A percentile compares a stretch with the other conserved stretches of the same genome.
Conservation (phyloP, 2,888 invertebrate species). For the Synergus laeviventris region DNA sequence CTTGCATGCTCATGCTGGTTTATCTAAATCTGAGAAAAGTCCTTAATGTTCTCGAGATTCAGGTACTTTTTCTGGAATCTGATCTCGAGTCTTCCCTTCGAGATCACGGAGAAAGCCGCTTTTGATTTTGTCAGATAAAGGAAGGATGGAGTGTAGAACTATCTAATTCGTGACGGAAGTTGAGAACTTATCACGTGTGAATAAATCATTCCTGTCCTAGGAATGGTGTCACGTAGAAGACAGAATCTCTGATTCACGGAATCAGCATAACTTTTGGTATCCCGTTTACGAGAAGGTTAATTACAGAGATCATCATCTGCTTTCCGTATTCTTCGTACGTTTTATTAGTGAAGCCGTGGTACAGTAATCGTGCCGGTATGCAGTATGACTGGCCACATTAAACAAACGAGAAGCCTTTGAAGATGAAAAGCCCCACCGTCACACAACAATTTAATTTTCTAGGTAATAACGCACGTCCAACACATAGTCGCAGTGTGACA, state of each 20-base stretch:
- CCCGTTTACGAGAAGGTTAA: conserved; percentile 10
- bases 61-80: neutral
- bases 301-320: conserved; percentile 24
- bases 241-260: neutral
- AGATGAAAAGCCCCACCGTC: conserved; percentile 44
- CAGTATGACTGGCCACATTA: conserved; percentile 25
- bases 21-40: conserved; percentile 12
- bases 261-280: conserved; percentile 12
- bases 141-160: conserved; percentile 13
- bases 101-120: conserved; percentile 12
- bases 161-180: conserved; percentile 16
- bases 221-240: conserved; percentile 16
- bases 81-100: neutral
- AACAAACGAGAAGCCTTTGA: conserved; percentile 33
- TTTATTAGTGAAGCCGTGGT: neutral
- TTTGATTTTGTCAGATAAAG: conserved; percentile 24
- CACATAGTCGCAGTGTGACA: conserved; percentile 12
- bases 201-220: conserved; percentile 11
- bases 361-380: conserved; percentile 23
- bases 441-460: conserved; percentile 68
- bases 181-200: conserved; percentile 22
- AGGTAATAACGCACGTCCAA: conserved; percentile 57
- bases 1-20: neutral
- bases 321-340: conserved; percentile 23
- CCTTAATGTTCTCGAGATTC: neutral